These are phyloP conservation scores for Stomatorhinus ivindoensis DNA, from an alignment of 2,113 vertebrate genomes.

Conservation along the genomic window DNA sequence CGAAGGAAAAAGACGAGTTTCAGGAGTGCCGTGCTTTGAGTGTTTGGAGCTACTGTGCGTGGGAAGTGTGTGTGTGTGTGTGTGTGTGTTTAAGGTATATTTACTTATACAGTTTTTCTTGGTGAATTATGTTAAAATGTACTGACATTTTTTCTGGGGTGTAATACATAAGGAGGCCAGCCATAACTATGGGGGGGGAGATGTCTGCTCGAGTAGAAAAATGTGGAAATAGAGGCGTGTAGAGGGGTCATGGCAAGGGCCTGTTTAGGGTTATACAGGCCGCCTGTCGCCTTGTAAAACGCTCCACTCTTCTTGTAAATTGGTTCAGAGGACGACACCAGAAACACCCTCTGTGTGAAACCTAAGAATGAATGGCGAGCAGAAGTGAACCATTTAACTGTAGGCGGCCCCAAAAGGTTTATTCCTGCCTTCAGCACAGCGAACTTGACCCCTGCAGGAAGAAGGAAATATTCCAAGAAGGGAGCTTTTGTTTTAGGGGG, in stretches of 20 bases:
- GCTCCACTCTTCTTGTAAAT: not conserved
- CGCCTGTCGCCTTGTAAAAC: not conserved
- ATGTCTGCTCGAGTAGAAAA: not conserved
- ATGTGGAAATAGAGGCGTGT: not conserved
- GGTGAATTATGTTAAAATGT: not conserved
- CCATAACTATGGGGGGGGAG: not conserved
- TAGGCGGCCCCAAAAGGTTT: not conserved
- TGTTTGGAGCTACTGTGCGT: not conserved
- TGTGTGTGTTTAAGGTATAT: not conserved
- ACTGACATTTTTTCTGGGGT: not conserved
- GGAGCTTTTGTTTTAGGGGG: constrained; percentile 1
- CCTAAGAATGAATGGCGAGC: not conserved
- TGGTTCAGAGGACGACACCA: constrained; percentile 8
- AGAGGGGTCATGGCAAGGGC: not conserved
- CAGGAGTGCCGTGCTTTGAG: not conserved
- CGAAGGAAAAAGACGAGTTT: not conserved
- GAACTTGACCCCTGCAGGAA: not conserved
- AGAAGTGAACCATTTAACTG: constrained; percentile 10
- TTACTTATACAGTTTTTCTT: not conserved
- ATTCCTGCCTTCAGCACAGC: not conserved
- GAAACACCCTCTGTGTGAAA: not conserved
- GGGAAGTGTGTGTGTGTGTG: not conserved
- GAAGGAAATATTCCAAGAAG: not conserved
- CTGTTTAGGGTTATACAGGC: not conserved
- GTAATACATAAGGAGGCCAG: not conserved